These are phyloP conservation scores for Tursiops truncatus DNA, from an alignment of 2,113 vertebrate species.

Conservation along the genomic window DNA sequence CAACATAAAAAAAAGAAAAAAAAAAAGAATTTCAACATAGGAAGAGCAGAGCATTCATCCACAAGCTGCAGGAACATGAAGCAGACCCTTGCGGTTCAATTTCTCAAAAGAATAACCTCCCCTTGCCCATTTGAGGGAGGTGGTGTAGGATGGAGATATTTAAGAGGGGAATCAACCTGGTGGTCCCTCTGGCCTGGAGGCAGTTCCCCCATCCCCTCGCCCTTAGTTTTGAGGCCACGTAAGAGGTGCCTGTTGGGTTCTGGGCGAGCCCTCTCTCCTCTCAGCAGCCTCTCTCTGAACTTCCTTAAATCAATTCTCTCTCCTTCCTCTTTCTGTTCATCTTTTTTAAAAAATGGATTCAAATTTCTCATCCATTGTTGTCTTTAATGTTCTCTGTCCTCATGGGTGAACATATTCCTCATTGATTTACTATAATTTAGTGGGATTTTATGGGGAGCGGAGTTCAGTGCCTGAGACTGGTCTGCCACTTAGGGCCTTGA, in stretches of 20 bases:
- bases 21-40: background rate
- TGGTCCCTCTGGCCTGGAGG: background rate
- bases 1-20: background rate
- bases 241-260: background rate
- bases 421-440: background rate
- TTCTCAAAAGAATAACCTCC: background rate
- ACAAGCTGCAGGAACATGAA: background rate
- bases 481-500: background rate
- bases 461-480: background rate
- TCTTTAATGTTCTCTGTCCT: background rate
- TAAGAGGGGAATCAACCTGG: background rate
- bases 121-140: background rate
- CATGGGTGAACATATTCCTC: background rate
- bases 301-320: background rate
- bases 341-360: background rate
- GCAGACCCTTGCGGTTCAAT: background rate
- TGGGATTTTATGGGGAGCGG: background rate
- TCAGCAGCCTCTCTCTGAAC: background rate
- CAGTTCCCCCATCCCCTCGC: background rate
- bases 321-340: background rate
- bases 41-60: background rate
- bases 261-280: background rate
- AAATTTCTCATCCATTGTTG: background rate
- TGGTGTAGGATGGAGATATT: background rate
- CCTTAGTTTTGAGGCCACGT: background rate